These are phyloP conservation scores for Oncorhynchus keta DNA, from an alignment of 2,113 vertebrate species.

Conservation along the genomic window DNA sequence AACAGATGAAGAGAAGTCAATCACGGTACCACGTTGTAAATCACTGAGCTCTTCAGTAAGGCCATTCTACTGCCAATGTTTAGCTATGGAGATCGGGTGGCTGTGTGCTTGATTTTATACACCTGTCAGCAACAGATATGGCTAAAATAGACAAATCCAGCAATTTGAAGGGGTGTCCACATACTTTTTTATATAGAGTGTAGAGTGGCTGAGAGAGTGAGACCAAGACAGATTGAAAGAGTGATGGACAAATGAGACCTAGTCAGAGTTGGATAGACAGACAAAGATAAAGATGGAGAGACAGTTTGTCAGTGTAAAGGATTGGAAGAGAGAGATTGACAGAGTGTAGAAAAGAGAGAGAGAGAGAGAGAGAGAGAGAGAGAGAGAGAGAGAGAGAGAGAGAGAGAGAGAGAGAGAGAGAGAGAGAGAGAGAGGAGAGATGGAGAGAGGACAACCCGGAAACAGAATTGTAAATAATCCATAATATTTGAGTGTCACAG, in stretches of 20 bases:
- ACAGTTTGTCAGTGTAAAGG: too few species aligned
- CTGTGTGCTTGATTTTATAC: too few species aligned
- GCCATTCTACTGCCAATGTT: too few species aligned
- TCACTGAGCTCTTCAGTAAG: conserved; percentile 40
- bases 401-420: too few species aligned
- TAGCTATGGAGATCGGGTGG: too few species aligned
- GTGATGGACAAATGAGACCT: conserved; percentile 66
- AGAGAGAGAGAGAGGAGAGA: not conserved
- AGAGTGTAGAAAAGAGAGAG: not conserved
- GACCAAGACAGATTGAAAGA: conserved; percentile 50
- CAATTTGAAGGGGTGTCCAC: too few species aligned
- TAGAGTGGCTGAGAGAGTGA: conserved; percentile 37
- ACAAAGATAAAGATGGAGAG: not conserved
- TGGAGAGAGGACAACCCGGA: not conserved
- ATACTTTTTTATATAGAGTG: too few species aligned
- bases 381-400: not conserved
- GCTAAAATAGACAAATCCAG: too few species aligned
- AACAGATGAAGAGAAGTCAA: conserved; percentile 63
- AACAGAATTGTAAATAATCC: not conserved
- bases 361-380: not conserved
- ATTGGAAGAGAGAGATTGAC: not conserved
- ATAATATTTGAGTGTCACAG: not conserved
- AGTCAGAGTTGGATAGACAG: conserved; percentile 29
- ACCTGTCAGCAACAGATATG: too few species aligned
- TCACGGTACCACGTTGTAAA: conserved; percentile 57